Conservation (phyloP, 2,797 vertebrate genomes). For the Chrosomus eos region DNA sequence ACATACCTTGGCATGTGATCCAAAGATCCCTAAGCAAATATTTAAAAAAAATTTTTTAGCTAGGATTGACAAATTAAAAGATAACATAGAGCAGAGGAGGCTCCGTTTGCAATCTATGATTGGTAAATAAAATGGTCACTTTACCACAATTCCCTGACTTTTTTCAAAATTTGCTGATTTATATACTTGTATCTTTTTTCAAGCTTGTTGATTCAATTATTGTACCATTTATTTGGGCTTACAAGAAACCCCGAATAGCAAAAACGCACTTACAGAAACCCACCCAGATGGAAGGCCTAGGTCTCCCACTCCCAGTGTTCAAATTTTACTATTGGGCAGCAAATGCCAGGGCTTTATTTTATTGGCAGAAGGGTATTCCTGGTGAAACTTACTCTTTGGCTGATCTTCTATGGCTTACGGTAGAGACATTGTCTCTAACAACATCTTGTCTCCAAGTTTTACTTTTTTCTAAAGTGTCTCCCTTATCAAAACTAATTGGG, state of each 20-base stretch:
- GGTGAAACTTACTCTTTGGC: neutral
- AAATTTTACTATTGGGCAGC: conserved; percentile 42
- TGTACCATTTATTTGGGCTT: no score
- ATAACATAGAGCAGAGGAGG: no score
- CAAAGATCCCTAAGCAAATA: neutral
- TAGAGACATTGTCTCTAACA: neutral
- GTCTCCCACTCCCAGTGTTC: conserved; percentile 17
- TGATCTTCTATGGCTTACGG: neutral
- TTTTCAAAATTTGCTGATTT: neutral
- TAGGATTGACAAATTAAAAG: no score
- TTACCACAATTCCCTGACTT: conserved; percentile 21
- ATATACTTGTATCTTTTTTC: no score
- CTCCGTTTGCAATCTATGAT: conserved; percentile 4
- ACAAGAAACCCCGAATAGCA: neutral
- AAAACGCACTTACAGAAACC: conserved; percentile 25
- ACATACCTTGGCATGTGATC: neutral
- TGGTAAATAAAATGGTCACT: conserved; percentile 27
- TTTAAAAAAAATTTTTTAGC: no score
- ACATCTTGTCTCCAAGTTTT: neutral
- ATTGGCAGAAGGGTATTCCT: neutral
- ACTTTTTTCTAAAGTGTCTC: neutral
- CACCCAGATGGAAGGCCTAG: neutral
- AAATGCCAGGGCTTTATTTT: conserved; percentile 18
- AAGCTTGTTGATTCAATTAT: no score
- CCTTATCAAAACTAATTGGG: neutral